Evolutionary conservation across 2,888 invertebrate genomes (phyloP).

Genomic region (Tribolium freemani): DNA sequence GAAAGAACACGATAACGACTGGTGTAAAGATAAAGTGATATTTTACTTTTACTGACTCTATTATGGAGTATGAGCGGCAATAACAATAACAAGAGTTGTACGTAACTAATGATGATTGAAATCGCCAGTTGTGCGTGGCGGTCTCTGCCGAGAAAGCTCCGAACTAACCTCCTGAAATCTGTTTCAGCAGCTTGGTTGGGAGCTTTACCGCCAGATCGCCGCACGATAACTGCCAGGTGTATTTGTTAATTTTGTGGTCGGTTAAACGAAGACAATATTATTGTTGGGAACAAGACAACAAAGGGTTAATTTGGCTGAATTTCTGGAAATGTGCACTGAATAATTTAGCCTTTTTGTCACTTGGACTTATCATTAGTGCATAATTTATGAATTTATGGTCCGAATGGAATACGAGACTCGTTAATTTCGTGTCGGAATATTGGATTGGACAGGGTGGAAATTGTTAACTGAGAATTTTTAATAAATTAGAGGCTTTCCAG

Average conservation of each 20-base stretch:
- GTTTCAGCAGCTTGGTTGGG: neutral
- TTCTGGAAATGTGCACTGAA: constrained; percentile 1
- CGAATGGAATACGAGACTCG: neutral
- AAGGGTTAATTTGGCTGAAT: neutral
- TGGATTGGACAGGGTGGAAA: neutral
- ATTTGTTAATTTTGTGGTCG: neutral
- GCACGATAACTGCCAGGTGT: neutral
- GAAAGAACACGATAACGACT: neutral
- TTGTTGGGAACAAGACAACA: neutral
- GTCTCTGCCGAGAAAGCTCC: constrained; percentile 16
- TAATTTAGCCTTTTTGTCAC: constrained; percentile 35
- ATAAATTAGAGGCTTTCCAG: constrained; percentile 13
- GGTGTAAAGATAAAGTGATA: neutral
- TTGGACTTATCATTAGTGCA: constrained; percentile 39
- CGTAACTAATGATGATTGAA: neutral
- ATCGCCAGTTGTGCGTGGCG: neutral
- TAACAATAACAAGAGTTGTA: neutral
- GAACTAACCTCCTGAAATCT: neutral
- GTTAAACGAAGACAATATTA: neutral
- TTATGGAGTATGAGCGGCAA: neutral
- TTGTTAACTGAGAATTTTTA: constrained; percentile 8
- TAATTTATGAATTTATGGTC: constrained; percentile 31
- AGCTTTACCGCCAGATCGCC: constrained; percentile 16
- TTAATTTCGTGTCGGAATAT: constrained; percentile 5
- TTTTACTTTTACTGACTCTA: neutral